Base-by-base conservation (phyloP, 92 coral and sea anemone species). In the Paragorgia papillata region DNA sequence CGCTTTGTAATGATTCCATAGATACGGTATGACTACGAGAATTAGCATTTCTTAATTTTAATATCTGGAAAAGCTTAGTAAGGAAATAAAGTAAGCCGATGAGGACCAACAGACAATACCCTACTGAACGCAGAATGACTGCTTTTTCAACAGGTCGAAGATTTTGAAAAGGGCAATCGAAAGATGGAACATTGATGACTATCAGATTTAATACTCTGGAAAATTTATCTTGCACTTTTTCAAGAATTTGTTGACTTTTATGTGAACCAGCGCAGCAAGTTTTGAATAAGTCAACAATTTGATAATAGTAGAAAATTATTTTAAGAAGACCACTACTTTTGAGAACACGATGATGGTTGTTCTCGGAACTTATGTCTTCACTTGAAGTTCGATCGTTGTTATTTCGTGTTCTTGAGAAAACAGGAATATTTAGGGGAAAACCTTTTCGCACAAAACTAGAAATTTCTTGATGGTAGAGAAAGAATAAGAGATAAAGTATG, bases 251-350 rank as follows among this genome's bases (percentile, higher is more conserved):
- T 8, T 49, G 44, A 1, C 44, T n/a, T 43, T 49, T 4, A 4
- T 14, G 59, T 17, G 76, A 21, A 14, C 76, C 76, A 9, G 49
- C 62, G 29, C 43, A 37, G 2, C 25, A 40, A 7, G 53, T 51
- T 15, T 34, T 54, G 33, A 69, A 57, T 26, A 69, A 51, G 24
- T 37, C 25, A 18, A 51, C 76, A 8, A 34, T 56, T 69, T 69
- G 76, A 57, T 69, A 69, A 30, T 69, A 69, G 15, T 69, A 69
- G 76, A 69, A 48, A 2, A 69, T 51, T 40, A 69, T 56, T 51
- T 69, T 69, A 29, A 69, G 27, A 7, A 69, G 18, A 29, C 76
- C 76, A 24, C 76, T 50, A 22, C 44, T 20, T 24, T 18, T 51
- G 17, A 5, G 3, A 10, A 4, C 43, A 37, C 43, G 43, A 4